Base-by-base conservation (phyloP, 1,140 invertebrate species). In the Brevipalpus yothersi region DNA sequence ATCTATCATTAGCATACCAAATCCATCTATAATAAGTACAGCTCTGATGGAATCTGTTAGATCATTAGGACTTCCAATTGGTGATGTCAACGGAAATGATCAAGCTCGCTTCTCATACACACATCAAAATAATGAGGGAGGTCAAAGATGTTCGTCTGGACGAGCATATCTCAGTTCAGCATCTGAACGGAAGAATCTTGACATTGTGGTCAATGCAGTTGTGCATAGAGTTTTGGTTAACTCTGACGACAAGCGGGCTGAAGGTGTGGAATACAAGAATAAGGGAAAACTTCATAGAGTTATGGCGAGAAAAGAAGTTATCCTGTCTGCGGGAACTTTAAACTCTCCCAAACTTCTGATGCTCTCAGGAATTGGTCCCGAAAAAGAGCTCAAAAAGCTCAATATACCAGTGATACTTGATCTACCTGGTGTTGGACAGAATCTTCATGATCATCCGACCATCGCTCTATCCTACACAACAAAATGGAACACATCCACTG, bases 291-390 rank as follows among this genome's bases (percentile, higher is more conserved):
- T 81, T 0, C 76, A 80, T 63, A 75, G 80, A 31, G 79, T 86
- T 15, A 68, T 78, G 45, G 84, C 85, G 0, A 78, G 71, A 15
- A 88, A 84, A 67, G 90, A 95, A 71, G 80, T 92, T 0, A 84
- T 90, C 53, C 64, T 91, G 4, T 86, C 83, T 13, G 86, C 79
- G 1, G 91, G 91, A 1, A 76, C 87, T 0, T 77, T 95, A 0
- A 89, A 90, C 67, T 86, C 87, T 0, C 84, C 90, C 0, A 88
- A 94, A 65, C 65, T 95, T 0, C 69, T 95, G 9, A 89, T 93
- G 84, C 70, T 93, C 0, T 89, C 86, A 5, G 91, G 90, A 0
- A 77, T 92, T 1, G 88, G 88, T 0, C 86, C 86, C 0, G 21
- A 23, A 17, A 39, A 39, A 0, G 45, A 62, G 17, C 42, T 62